A percentile compares a stretch with the other conserved stretches of the same genome.
Evolutionary conservation across 2,888 invertebrate species (phyloP).

Genomic region (Lasioglossum figueresi): DNA sequence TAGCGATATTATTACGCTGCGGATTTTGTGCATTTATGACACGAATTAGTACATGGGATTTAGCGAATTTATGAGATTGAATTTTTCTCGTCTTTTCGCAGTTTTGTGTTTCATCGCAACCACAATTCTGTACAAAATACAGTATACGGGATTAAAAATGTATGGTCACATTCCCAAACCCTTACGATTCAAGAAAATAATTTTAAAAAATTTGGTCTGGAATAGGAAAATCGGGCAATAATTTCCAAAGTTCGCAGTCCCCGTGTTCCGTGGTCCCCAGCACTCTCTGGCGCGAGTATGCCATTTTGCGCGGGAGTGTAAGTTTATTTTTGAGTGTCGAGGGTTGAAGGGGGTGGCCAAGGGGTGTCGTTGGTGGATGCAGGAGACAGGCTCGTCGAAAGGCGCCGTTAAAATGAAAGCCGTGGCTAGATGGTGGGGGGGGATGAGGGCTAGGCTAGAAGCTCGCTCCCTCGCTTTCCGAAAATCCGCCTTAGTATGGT

Average conservation of each 20-base stretch:
- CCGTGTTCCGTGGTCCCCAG: neutral
- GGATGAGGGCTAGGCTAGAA: conserved; percentile 39
- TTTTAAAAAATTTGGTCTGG: neutral
- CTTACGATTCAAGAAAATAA: neutral
- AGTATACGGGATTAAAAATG: neutral
- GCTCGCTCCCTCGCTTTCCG: conserved; percentile 71
- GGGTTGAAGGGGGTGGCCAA: neutral
- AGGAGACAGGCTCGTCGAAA: conserved; percentile 70
- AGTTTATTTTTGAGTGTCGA: conserved; percentile 67
- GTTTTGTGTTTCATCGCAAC: neutral
- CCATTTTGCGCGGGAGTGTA: conserved; percentile 36
- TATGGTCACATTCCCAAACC: neutral
- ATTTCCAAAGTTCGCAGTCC: neutral
- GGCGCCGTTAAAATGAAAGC: conserved; percentile 69
- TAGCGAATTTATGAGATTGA: too few species aligned
- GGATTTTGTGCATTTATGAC: neutral
- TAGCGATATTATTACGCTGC: neutral
- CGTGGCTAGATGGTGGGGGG: conserved; percentile 51
- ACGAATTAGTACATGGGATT: too few species aligned
- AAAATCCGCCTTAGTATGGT: conserved; percentile 82
- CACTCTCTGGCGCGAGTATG: conserved; percentile 17
- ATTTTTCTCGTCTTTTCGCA: too few species aligned
- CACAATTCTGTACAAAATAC: neutral
- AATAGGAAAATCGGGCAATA: neutral
- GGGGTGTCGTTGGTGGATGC: conserved; percentile 19